Evolutionary conservation across 2,113 vertebrate genomes (phyloP).

Genomic region (human (Homo sapiens)): DNA sequence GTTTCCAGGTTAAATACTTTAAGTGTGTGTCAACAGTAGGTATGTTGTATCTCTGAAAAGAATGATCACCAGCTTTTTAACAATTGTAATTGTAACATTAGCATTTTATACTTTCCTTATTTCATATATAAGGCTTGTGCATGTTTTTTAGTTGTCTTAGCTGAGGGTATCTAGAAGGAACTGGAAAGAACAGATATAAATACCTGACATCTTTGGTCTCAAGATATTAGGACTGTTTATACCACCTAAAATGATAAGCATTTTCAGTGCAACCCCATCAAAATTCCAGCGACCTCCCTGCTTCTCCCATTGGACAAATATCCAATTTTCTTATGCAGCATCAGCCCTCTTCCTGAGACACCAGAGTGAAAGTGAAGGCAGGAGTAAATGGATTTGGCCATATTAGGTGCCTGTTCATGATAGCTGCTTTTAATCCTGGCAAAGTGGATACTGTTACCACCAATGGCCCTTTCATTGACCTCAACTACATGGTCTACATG

Average conservation of each 20-base stretch:
- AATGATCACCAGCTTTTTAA: not conserved
- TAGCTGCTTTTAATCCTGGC: not conserved
- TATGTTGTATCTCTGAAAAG: not conserved
- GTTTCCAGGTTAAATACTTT: not conserved
- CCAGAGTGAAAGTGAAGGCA: not conserved
- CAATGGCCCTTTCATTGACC: not conserved
- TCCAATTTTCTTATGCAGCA: not conserved
- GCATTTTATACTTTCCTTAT: not conserved
- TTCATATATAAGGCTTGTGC: not conserved
- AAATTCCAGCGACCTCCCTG: not conserved
- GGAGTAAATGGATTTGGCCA: not conserved
- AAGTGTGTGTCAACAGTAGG: not conserved
- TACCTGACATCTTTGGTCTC: not conserved
- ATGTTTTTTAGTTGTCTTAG: not conserved
- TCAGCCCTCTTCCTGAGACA: not conserved
- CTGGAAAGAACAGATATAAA: not conserved
- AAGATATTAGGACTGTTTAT: not conserved
- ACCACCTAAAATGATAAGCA: not conserved
- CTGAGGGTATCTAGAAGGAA: not conserved
- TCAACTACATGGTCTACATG: not conserved
- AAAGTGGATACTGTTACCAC: not conserved
- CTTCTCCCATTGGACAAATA: not conserved
- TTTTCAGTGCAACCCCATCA: not conserved
- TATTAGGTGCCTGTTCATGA: not conserved
- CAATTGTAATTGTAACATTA: not conserved